Evolutionary conservation across 2,113 vertebrate genomes (phyloP), one percentile per base, ranked within the genome.

Genomic region (Okapia johnstoni): DNA sequence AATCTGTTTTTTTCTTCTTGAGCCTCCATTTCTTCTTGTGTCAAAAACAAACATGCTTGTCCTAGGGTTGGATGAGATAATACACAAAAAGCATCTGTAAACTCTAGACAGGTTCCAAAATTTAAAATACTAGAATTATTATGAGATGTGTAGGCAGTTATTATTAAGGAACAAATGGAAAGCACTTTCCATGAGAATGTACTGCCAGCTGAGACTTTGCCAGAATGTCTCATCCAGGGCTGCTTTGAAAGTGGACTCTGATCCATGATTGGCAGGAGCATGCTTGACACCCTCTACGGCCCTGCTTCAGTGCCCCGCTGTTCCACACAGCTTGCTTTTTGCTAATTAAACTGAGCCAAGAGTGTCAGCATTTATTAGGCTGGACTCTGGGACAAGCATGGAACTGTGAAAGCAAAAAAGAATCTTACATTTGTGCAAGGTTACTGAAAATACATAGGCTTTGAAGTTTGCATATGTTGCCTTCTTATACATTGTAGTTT

Each of bases 301-400:
- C n/a, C 85, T 66, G 81, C 76, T 77, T 76, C 76, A 77, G 84
- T n/a, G 90, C 83, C 93, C 70, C 89, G 77, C 86, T 95, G 98
- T 61, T 92, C 63, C 79, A 96, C 85, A 90, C 93, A 80, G 91
- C 77, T 87, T 90, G 70, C 86, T 97, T 52, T 66, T 89, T 97
- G 97, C 91, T 97, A 96, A 97, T 98, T 96, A 97, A 97, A 87
- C 57, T 14, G 79, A 95, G 85, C 83, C 84, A 36, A 17, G 85
- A 96, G 60, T 93, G 90, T 95, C 94, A 97, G 83, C 80, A 19
- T 97, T 97, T 96, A 93, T 98, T 97, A 97, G 89, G n/a, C 92
- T 85, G 63, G 88, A 79, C n/a, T 76, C 77, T 87, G 77, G 94
- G 92, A 87, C 54, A 81, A 91, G 25, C 61, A 48, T 33, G 46